Conservation (phyloP, 2,113 vertebrate species). For the Notothenia rossii region DNA sequence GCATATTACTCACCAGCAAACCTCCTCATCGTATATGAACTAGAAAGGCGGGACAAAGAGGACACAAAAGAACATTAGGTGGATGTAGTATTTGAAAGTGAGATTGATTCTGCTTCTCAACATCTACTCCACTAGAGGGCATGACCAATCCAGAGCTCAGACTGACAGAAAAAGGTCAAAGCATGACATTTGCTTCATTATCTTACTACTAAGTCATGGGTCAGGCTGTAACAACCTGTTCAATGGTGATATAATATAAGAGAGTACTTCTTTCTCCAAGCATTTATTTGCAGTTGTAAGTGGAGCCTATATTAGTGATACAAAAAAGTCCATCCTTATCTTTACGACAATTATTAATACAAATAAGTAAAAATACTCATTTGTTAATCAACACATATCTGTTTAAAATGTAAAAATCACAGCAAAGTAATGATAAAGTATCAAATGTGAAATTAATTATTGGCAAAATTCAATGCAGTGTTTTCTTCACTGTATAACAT, state of each 20-base stretch:
- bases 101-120: conserved; percentile 4
- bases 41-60: conserved; percentile 80
- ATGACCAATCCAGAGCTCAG: conserved; percentile 10
- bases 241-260: background rate
- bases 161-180: background rate
- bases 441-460: background rate
- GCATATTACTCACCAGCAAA: conserved; percentile 90
- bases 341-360: background rate
- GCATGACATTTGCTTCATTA: conserved; percentile 1
- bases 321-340: background rate
- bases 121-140: conserved; percentile 50
- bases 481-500: background rate
- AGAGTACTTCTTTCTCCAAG: too few relatives aligned
- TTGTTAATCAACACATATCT: background rate
- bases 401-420: background rate
- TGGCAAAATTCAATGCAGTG: background rate
- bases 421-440: background rate
- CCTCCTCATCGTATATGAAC: conserved; percentile 96
- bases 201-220: background rate
- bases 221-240: background rate
- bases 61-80: conserved; percentile 17
- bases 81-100: background rate
- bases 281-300: background rate
- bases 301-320: background rate
- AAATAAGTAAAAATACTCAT: background rate